Conservation (phyloP, 2,797 vertebrate genomes). For the Acomys russatus region DNA sequence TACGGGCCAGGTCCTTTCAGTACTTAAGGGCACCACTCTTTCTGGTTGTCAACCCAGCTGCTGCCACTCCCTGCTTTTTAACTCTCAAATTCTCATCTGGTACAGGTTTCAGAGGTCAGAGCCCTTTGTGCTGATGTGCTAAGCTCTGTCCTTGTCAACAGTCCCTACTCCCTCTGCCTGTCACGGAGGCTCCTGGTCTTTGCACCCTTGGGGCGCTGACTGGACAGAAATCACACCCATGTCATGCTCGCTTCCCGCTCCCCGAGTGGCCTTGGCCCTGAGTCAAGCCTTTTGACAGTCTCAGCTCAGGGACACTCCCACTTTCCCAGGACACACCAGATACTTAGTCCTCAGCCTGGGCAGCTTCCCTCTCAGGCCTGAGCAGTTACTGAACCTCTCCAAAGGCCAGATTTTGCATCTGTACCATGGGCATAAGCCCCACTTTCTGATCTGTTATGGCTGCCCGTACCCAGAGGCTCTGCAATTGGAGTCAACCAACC, state of each 20-base stretch:
- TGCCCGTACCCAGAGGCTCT: not conserved
- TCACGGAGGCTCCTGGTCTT: not conserved
- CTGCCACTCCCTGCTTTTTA: not conserved
- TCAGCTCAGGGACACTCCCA: not conserved
- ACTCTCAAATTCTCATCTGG: not conserved
- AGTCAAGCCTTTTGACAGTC: not conserved
- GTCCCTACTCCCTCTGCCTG: not conserved
- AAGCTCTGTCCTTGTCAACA: not conserved
- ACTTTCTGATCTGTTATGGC: too few relatives aligned
- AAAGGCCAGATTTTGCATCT: too few relatives aligned
- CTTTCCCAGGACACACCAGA: fast-evolving
- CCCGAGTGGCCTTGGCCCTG: too few relatives aligned
- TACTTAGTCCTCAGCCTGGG: not conserved
- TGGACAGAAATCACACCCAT: not conserved
- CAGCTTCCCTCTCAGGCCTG: not conserved
- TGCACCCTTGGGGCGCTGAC: not conserved
- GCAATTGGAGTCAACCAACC: not conserved
- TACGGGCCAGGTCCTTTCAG: not conserved
- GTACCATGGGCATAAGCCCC: not conserved
- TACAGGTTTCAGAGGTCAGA: not conserved
- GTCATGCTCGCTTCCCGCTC: not conserved
- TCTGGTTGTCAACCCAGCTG: not conserved
- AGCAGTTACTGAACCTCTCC: not conserved
- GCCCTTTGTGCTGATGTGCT: fast-evolving
- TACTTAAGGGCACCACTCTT: not conserved